Evolutionary conservation across 1,140 invertebrate species (phyloP).

Genomic region (Drosophila pseudoananassae): DNA sequence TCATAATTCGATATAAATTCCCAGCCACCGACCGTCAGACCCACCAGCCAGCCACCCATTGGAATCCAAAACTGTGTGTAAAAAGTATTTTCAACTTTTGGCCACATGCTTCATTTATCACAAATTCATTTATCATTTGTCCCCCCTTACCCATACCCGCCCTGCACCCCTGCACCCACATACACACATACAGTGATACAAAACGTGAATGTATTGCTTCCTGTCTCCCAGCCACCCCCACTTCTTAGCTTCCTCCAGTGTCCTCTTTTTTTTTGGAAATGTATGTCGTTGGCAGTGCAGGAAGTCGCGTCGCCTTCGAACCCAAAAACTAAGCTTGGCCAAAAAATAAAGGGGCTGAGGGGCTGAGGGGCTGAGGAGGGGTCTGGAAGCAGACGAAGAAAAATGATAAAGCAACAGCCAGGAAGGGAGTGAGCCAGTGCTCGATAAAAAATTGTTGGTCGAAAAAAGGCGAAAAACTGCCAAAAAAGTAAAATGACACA

Average conservation of each 20-base stretch:
- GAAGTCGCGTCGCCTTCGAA: slow-evolving; percentile 42
- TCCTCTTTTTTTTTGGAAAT: slow-evolving; percentile 33
- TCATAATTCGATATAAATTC: slow-evolving; percentile 71
- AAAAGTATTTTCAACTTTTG: slow-evolving; percentile 82
- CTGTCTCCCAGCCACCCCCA: neutral
- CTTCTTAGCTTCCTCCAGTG: slow-evolving; percentile 4
- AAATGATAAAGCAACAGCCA: slow-evolving; percentile 56
- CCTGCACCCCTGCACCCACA: too few relatives aligned
- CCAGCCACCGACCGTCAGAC: slow-evolving; percentile 1
- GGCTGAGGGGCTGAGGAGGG: neutral
- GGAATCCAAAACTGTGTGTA: slow-evolving; percentile 53
- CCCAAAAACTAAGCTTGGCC: slow-evolving; percentile 42
- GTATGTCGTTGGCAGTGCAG: slow-evolving; percentile 48
- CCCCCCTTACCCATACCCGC: slow-evolving; percentile 15
- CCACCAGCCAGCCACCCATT: neutral
- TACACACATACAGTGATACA: slow-evolving; percentile 38
- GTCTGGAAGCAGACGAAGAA: slow-evolving; percentile 45
- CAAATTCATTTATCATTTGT: slow-evolving; percentile 61
- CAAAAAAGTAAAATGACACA: slow-evolving; percentile 42
- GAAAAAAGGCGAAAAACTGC: slow-evolving; percentile 15
- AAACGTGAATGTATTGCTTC: slow-evolving; percentile 44
- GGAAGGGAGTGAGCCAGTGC: slow-evolving; percentile 6
- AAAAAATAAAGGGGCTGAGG: slow-evolving; percentile 24
- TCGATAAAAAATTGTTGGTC: slow-evolving; percentile 34
- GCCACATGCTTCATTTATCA: slow-evolving; percentile 81